Base-by-base conservation (phyloP, 2,888 invertebrate species). In the Apotomis betuletana region DNA sequence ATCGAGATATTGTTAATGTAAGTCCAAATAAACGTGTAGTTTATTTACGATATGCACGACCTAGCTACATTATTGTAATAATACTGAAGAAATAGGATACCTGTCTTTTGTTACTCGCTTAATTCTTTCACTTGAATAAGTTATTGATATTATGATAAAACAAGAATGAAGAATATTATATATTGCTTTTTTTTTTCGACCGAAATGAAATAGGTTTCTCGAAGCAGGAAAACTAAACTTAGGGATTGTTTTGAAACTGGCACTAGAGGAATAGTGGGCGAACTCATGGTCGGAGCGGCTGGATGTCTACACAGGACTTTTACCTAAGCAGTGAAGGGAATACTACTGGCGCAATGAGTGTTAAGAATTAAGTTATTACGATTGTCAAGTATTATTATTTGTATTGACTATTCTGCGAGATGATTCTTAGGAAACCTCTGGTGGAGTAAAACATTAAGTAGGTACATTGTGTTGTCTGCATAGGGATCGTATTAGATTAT, bases 311-410 rank as follows among this genome's bases (percentile, higher is more conserved):
- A 55, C 15, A 15, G 55, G 4, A 41, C 41, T 5, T n/a, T 59
- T 5, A 41, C 12, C n/a, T 36, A 10, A 69, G 2, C 6, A 38
- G 27, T 4, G 27, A 10, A 51, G 15, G 44, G 41, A 65, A 70
- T 70, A 71, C 70, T 71, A 71, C 65, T 67, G 70, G 70, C 67
- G 67, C 67, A 67, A 67, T 55, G 67, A 36, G 36, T 69, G 67
- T 71, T 67, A 57, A 54, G 8, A 61, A 67, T 70, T 71, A 71
- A 67, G 55, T 71, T 67, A 67, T 65, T 59, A 54, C 60, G 52
- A 38, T 54, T 61, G 67, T 51, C 55, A 54, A 71, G 70, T 67
- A 67, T 70, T 65, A 70, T 70, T 65, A 60, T 65, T 64, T 70
- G 60, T 59, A 65, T 46, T 46, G 38, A 46, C 41, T 55, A 41